Evolutionary conservation across 2,113 vertebrate genomes (phyloP), one percentile per base, ranked within the genome.

Genomic region (Ptilonorhynchus violaceus): DNA sequence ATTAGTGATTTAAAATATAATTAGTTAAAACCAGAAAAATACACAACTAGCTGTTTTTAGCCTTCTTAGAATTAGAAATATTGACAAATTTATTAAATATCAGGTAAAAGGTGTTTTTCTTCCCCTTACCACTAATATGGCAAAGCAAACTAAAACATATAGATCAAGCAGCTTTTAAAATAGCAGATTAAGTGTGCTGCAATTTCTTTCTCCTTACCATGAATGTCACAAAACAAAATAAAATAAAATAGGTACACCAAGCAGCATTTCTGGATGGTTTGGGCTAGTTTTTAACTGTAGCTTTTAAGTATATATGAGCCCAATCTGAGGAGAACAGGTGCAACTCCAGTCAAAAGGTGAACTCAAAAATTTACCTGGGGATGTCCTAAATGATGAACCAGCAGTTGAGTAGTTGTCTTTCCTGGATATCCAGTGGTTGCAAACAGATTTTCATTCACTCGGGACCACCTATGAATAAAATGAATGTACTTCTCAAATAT

Each of bases 371-470:
- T 96, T 97, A 99, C 99, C 99, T 99, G 99, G 25, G 99, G 98
- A 86, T 99, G 99, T 88, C 99, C 99, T 92, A 99, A 98, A 93
- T 99, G 99, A 98, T 99, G 99, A 94, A 99, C 98, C 56, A 99
- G 97, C 66, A 99, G 94, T 9, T 99, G 99, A 95, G 98, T 99
- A 49, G 82, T 96, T 96, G 99, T 98, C 97, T 99, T 99, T 88
- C 99, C 99, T n/a, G 99, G 99, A 97, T 98, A 99, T 79, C 99
- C 99, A 31, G 98, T 99, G 46, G 99, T 99, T 91, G 99, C 99
- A 93, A 99, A 99, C 35, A 99, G 96, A 92, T 99, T 99, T 96
- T 99, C 99, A 91, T 99, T 99, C 88, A 98, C 98, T 81, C 91
- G 98, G 42, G 99, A 99, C 99, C 99, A 99, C 95, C 99, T 99